A percentile compares a stretch with the other conserved stretches of the same genome.
These are phyloP conservation scores for Orchestes rusci DNA, from an alignment of 2,888 invertebrate genomes.

Conservation along the genomic window DNA sequence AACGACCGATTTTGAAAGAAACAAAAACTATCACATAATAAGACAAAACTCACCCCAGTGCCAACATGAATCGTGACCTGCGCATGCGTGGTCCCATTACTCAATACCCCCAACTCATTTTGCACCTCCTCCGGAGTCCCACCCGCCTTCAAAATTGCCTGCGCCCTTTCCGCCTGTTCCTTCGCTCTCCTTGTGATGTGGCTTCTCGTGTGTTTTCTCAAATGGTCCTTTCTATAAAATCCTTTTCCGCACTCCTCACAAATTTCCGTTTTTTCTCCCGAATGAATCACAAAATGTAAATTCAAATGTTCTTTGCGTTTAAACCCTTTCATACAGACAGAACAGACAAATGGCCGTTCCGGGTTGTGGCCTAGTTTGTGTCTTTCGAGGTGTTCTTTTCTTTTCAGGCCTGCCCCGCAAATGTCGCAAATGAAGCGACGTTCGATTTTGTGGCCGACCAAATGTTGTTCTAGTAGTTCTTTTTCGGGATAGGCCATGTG, in stretches of 20 bases:
- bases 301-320: constrained; percentile 77
- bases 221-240: constrained; percentile 72
- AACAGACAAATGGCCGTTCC: constrained; percentile 71
- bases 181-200: constrained; percentile 67
- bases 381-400: constrained; percentile 71
- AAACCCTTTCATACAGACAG: constrained; percentile 69
- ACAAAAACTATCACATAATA: too few species aligned
- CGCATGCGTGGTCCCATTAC: constrained; percentile 35
- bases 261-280: constrained; percentile 75
- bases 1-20: too few species aligned
- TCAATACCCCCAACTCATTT: constrained; percentile 16
- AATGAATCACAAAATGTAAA: constrained; percentile 77
- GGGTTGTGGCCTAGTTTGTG: constrained; percentile 77
- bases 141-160: constrained; percentile 30
- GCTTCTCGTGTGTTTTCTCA: constrained; percentile 71
- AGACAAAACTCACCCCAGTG: constrained; percentile 25
- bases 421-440: constrained; percentile 70
- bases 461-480: constrained; percentile 68
- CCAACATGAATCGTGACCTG: constrained; percentile 41
- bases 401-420: constrained; percentile 68
- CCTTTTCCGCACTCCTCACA: constrained; percentile 72
- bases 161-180: constrained; percentile 51
- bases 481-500: constrained; percentile 77
- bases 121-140: constrained; percentile 17
- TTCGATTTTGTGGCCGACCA: constrained; percentile 73